phyloP scores from a whole-genome alignment of 2,888 invertebrate species.

The Aproaerema taeniolella region DNA sequence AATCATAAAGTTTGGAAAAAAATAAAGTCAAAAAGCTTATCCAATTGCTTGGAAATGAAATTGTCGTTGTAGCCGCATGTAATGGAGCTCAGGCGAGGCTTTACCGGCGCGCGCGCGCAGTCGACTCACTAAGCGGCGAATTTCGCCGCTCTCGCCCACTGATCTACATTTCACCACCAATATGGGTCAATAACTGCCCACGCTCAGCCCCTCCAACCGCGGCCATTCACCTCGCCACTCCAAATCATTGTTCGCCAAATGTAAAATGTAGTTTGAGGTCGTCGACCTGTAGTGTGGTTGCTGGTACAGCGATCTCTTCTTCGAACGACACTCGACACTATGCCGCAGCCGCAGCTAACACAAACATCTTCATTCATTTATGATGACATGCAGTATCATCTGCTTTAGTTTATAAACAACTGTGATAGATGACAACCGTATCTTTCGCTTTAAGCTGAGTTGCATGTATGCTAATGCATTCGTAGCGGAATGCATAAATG shows the following conservation, averaged over 20 bases:
- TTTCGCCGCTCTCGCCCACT: constrained; percentile 77
- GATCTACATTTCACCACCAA: constrained; percentile 77
- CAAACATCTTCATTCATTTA: constrained; percentile 51
- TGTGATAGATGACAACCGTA: too few species aligned
- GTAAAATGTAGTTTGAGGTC: constrained; percentile 66
- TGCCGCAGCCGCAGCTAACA: constrained; percentile 39
- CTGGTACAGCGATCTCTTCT: constrained; percentile 58
- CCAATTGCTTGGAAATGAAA: too few species aligned
- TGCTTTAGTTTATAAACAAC: too few species aligned
- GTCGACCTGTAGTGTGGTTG: constrained; percentile 53
- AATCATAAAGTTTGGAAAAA: too few species aligned
- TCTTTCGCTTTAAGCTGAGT: too few species aligned
- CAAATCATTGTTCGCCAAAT: constrained; percentile 77
- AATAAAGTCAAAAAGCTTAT: too few species aligned
- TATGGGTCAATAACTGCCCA: constrained; percentile 78
- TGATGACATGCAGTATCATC: constrained; percentile 16
- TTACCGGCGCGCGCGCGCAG: constrained; percentile 29
- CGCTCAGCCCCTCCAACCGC: constrained; percentile 70
- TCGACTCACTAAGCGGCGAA: constrained; percentile 47
- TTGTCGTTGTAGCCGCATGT: too few species aligned
- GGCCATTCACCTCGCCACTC: constrained; percentile 75
- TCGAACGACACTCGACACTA: constrained; percentile 65
- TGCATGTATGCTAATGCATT: too few species aligned
- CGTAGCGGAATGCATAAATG: too few species aligned
- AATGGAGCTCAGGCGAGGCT: constrained; percentile 21